Percentiles rank a stretch among this genome's conserved stretches.
These are phyloP conservation scores for Alces alces DNA, from an alignment of 2,113 vertebrate species.

Conservation along the genomic window DNA sequence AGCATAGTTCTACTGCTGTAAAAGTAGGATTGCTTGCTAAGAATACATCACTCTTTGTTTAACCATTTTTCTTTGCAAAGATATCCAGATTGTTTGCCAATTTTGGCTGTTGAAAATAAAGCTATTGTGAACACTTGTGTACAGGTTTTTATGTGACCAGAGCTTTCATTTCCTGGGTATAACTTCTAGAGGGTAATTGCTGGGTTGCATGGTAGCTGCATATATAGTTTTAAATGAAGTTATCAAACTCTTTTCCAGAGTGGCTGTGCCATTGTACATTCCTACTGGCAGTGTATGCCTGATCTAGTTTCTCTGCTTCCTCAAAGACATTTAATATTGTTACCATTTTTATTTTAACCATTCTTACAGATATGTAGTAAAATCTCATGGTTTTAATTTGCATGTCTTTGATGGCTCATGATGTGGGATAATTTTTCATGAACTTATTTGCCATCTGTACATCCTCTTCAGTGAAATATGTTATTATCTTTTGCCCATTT, in stretches of 20 bases:
- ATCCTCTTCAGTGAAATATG: neutral
- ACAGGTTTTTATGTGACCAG: neutral
- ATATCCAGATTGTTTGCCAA: neutral
- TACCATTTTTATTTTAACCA: neutral
- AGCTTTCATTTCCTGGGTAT: neutral
- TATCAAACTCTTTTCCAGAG: neutral
- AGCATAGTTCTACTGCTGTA: neutral
- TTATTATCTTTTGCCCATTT: neutral
- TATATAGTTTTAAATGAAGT: neutral
- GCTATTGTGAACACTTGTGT: neutral
- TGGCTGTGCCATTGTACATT: neutral
- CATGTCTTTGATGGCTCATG: neutral
- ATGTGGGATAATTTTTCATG: neutral
- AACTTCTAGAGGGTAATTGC: neutral
- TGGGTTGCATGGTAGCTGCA: neutral
- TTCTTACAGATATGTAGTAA: neutral
- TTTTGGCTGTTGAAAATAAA: neutral
- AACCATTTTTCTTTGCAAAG: neutral
- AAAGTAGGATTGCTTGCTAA: neutral
- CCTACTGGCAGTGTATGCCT: neutral
- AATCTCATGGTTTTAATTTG: neutral
- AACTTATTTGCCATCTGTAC: neutral
- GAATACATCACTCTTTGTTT: neutral
- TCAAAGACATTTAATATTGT: neutral
- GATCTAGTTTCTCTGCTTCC: neutral